These are phyloP conservation scores for Rotaria socialis DNA, from an alignment of 2,888 invertebrate species.

Conservation along the genomic window DNA sequence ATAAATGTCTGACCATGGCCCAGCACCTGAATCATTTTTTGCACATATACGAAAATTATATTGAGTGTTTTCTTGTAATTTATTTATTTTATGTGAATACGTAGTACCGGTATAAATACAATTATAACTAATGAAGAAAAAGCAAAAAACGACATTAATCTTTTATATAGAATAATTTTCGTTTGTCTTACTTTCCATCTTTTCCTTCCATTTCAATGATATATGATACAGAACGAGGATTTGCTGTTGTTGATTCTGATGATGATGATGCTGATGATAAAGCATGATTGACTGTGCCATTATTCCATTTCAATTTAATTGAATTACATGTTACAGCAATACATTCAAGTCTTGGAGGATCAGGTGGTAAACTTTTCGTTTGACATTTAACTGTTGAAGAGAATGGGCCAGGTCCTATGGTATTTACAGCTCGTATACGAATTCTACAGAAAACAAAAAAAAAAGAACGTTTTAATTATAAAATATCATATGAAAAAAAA, in stretches of 20 bases:
- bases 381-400: conserved; percentile 69
- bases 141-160: not conserved
- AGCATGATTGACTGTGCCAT: not conserved
- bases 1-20: conserved; percentile 71
- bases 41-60: conserved; percentile 82
- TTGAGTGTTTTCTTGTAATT: conserved; percentile 73
- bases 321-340: conserved; percentile 68
- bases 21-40: conserved; percentile 77
- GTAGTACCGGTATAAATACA: conserved; percentile 71
- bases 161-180: not conserved
- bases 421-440: conserved; percentile 79
- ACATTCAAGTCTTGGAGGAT: conserved; percentile 73
- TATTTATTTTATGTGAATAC: conserved; percentile 75
- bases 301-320: conserved; percentile 76
- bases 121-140: conserved; percentile 53
- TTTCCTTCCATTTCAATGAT: conserved; percentile 60
- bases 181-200: conserved; percentile 48
- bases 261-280: not conserved
- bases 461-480: not conserved
- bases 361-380: conserved; percentile 78
- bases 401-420: conserved; percentile 73
- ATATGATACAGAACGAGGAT: conserved; percentile 15
- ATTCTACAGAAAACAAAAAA: conserved; percentile 63
- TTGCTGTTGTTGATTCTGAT: not conserved
- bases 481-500: not conserved